phyloP scores from a whole-genome alignment of 2,797 vertebrate species.

The Setipinna tenuifilis region DNA sequence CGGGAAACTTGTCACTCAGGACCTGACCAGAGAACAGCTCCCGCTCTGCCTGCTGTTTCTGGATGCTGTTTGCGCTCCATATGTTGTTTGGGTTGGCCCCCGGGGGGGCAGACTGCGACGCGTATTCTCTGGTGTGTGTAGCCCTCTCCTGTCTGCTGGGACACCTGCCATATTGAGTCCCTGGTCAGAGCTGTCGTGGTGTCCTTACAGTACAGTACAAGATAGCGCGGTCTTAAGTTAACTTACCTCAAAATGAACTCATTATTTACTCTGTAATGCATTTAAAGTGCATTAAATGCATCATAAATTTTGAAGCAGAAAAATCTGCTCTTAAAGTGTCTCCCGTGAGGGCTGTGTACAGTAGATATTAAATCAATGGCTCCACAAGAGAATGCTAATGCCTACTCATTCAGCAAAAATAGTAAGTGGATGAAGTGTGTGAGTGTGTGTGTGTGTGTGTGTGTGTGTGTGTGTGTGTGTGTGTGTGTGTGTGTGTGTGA shows the following conservation, averaged over 20 bases:
- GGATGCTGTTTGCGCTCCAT: not conserved
- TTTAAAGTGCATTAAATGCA: not conserved
- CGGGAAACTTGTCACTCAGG: not conserved
- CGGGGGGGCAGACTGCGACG: not conserved
- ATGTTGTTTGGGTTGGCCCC: not conserved
- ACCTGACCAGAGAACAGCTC: not conserved
- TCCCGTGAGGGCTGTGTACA: not conserved
- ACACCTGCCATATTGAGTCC: not conserved
- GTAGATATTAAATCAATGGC: slow-evolving; percentile 1
- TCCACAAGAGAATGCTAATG: slow-evolving; percentile 3
- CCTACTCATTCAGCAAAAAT: not conserved
- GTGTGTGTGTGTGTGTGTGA: slow-evolving; percentile 9
- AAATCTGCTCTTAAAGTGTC: not conserved
- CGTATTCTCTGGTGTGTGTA: not conserved
- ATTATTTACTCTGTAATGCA: not conserved
- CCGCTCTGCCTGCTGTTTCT: not conserved
- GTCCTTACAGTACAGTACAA: not conserved
- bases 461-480: slow-evolving; percentile 34
- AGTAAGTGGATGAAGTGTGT: not conserved
- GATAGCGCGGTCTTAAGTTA: not conserved
- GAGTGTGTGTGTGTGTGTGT: slow-evolving; percentile 11
- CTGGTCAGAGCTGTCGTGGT: not conserved
- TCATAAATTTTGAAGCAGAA: not conserved
- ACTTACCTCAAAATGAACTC: slow-evolving; percentile 5
- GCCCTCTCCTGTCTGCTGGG: not conserved